Conservation (phyloP, 1,140 invertebrate genomes). For the Manduca sexta region DNA sequence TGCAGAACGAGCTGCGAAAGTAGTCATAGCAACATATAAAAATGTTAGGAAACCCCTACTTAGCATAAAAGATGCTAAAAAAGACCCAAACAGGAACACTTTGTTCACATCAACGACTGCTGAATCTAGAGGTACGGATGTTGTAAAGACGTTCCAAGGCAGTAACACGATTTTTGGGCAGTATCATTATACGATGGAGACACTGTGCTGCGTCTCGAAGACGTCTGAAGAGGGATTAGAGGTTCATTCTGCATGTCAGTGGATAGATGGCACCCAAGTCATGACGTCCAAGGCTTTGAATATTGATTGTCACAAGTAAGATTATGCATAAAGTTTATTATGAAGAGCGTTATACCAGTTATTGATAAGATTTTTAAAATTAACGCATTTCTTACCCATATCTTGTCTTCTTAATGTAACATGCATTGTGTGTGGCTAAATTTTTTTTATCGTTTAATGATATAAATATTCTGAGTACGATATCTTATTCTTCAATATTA, state of each 20-base stretch:
- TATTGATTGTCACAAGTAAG: slow-evolving; percentile 50
- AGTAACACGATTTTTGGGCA: slow-evolving; percentile 37
- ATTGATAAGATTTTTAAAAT: background rate
- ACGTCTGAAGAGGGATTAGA: slow-evolving; percentile 78
- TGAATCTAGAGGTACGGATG: slow-evolving; percentile 33
- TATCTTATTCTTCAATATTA: background rate
- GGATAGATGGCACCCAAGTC: slow-evolving; percentile 74
- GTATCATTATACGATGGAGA: slow-evolving; percentile 66
- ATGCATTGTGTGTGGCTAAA: no score
- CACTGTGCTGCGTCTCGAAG: slow-evolving; percentile 74
- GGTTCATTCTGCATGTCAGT: slow-evolving; percentile 76
- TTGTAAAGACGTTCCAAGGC: slow-evolving; percentile 40
- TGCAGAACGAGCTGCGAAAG: slow-evolving; percentile 75
- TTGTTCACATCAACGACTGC: slow-evolving; percentile 4
- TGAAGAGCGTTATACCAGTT: no score
- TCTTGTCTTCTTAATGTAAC: no score
- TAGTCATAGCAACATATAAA: slow-evolving; percentile 77
- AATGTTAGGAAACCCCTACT: slow-evolving; percentile 60
- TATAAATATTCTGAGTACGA: no score
- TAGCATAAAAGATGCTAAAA: slow-evolving; percentile 74
- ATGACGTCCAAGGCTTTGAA: slow-evolving; percentile 72
- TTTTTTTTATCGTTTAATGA: no score
- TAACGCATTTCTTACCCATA: no score
- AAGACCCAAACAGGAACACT: slow-evolving; percentile 23
- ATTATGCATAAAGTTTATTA: slow-evolving; percentile 20